phyloP scores from a whole-genome alignment of 2,113 vertebrate genomes.

The Chaetodon trifascialis region DNA sequence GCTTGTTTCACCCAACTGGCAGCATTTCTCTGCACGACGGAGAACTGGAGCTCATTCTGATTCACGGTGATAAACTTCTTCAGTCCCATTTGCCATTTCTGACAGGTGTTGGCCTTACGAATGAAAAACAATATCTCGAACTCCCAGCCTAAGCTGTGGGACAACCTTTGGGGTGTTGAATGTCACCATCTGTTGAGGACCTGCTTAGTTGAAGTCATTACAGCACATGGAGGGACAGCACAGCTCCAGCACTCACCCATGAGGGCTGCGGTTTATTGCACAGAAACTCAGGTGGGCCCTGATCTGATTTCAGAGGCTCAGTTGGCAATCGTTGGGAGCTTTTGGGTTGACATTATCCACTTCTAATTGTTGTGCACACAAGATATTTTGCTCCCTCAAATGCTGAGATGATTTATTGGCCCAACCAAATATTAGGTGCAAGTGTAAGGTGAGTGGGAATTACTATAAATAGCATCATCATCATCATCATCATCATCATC shows the following conservation, averaged over 20 bases:
- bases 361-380: constrained; percentile 54
- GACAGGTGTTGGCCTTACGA: constrained; percentile 63
- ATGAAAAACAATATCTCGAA: constrained; percentile 62
- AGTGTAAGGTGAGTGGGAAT: background rate
- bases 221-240: constrained; percentile 39
- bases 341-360: constrained; percentile 54
- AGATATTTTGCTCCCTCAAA: constrained; percentile 10
- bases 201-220: constrained; percentile 66
- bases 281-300: constrained; percentile 69
- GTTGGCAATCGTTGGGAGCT: constrained; percentile 34
- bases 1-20: constrained; percentile 34
- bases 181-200: constrained; percentile 83
- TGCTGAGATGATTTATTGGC: constrained; percentile 39
- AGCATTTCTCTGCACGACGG: constrained; percentile 2
- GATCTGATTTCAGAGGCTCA: constrained; percentile 66
- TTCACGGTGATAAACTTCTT: constrained; percentile 32
- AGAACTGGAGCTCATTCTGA: constrained; percentile 30
- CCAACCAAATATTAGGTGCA: background rate
- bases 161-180: constrained; percentile 75
- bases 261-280: constrained; percentile 71
- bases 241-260: constrained; percentile 31
- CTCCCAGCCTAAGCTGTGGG: constrained; percentile 46
- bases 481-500: background rate
- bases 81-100: constrained; percentile 38
- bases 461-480: background rate